Conservation (phyloP, 2,888 invertebrate genomes). For the Zeuzera pyrina region DNA sequence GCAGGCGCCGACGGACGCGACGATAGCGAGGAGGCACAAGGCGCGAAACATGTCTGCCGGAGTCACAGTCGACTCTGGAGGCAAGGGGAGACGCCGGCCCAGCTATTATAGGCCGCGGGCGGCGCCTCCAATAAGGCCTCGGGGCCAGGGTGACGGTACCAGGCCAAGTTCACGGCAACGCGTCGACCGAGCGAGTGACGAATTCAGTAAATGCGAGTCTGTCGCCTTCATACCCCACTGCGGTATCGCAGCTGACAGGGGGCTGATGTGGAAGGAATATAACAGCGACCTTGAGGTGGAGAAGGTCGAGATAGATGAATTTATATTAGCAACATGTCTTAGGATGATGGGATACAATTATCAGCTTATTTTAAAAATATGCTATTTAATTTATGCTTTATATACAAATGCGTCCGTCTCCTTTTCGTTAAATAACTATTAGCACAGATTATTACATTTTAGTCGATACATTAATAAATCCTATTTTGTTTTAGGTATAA, state of each 20-base stretch:
- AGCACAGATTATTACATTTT: too few species aligned
- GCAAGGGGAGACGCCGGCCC: slow-evolving; percentile 62
- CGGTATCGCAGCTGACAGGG: slow-evolving; percentile 10
- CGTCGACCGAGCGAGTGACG: slow-evolving; percentile 53
- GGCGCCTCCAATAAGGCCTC: slow-evolving; percentile 64
- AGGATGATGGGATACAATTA: too few species aligned
- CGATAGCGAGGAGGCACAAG: slow-evolving; percentile 47
- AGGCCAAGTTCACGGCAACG: slow-evolving; percentile 69
- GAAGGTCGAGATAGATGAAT: too few species aligned
- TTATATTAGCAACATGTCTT: too few species aligned
- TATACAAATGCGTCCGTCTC: too few species aligned
- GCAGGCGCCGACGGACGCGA: slow-evolving; percentile 48
- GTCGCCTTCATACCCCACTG: slow-evolving; percentile 27
- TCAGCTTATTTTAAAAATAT: too few species aligned
- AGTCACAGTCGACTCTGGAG: slow-evolving; percentile 57
- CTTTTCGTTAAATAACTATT: too few species aligned
- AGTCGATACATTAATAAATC: too few species aligned
- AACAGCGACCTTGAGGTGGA: slow-evolving; percentile 1
- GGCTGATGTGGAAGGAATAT: background rate
- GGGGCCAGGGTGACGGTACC: slow-evolving; percentile 58
- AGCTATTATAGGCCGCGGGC: slow-evolving; percentile 70
- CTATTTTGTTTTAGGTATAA: too few species aligned
- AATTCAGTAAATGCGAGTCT: slow-evolving; percentile 18
- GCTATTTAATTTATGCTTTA: too few species aligned
- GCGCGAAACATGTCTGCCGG: slow-evolving; percentile 65